These are phyloP conservation scores for Diploscapter pachys DNA, from an alignment of 1,140 invertebrate species.

Conservation along the genomic window DNA sequence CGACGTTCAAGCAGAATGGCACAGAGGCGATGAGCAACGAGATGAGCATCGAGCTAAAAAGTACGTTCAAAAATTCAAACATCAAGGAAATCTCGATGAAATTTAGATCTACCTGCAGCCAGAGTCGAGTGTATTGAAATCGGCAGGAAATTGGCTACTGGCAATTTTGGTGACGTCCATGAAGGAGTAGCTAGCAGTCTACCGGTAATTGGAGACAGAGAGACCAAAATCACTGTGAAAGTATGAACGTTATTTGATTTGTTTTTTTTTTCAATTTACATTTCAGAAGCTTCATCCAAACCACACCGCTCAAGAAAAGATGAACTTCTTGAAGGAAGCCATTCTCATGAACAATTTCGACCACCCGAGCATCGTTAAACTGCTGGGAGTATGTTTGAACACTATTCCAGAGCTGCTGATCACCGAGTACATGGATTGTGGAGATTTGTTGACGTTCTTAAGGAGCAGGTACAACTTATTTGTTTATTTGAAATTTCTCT, in stretches of 20 bases:
- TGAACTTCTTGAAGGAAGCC: conserved; percentile 92
- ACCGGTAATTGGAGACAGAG: conserved; percentile 62
- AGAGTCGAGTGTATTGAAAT: too few species aligned
- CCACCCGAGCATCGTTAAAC: conserved; percentile 85
- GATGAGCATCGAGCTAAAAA: conserved; percentile 16
- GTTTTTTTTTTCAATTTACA: conserved; percentile 35
- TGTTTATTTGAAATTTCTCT: too few species aligned
- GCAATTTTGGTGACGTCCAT: conserved; percentile 80
- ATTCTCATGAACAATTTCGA: conserved; percentile 92
- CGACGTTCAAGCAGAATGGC: neutral
- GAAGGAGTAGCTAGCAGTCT: conserved; percentile 69
- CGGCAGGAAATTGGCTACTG: neutral
- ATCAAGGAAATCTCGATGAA: neutral
- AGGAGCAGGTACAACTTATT: conserved; percentile 63
- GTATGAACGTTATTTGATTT: conserved; percentile 61
- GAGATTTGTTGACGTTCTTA: conserved; percentile 74
- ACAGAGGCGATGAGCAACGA: neutral
- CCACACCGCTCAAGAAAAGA: conserved; percentile 83
- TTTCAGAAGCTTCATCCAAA: conserved; percentile 80
- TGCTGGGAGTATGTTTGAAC: conserved; percentile 88
- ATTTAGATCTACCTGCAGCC: neutral
- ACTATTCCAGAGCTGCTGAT: conserved; percentile 77
- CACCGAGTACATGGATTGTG: conserved; percentile 93
- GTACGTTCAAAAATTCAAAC: neutral
- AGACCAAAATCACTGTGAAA: conserved; percentile 74